These are phyloP conservation scores for Papilio polyxenes DNA, from an alignment of 1,140 invertebrate species.

Conservation along the genomic window DNA sequence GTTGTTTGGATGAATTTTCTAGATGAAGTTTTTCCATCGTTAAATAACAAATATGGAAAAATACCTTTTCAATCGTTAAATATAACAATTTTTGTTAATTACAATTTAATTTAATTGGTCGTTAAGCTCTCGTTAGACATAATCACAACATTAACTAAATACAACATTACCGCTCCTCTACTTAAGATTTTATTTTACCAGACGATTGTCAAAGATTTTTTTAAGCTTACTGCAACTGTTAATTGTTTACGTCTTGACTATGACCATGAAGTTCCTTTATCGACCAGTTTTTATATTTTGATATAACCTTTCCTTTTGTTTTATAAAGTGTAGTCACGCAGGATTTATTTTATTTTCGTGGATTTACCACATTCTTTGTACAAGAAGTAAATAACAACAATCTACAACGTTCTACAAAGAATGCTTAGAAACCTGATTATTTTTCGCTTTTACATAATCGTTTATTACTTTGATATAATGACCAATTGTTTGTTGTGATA, in stretches of 20 bases:
- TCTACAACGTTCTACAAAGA: no score
- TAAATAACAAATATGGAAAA: neutral
- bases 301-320: neutral
- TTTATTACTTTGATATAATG: neutral
- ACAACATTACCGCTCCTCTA: neutral
- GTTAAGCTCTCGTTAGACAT: neutral
- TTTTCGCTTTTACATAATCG: neutral
- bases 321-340: neutral
- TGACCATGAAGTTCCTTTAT: neutral
- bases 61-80: neutral
- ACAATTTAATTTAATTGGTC: neutral
- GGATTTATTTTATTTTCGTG: no score
- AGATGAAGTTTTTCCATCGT: neutral
- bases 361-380: no score
- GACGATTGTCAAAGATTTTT: neutral
- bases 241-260: neutral
- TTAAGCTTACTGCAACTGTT: neutral
- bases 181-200: neutral
- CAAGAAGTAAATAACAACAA: no score
- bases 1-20: neutral
- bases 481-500: neutral
- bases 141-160: neutral
- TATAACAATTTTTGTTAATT: neutral
- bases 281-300: neutral
- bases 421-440: neutral